Evolutionary conservation across 2,113 vertebrate genomes (phyloP), one percentile per base, ranked within the genome.

Genomic region (Periophthalmus modestus): DNA sequence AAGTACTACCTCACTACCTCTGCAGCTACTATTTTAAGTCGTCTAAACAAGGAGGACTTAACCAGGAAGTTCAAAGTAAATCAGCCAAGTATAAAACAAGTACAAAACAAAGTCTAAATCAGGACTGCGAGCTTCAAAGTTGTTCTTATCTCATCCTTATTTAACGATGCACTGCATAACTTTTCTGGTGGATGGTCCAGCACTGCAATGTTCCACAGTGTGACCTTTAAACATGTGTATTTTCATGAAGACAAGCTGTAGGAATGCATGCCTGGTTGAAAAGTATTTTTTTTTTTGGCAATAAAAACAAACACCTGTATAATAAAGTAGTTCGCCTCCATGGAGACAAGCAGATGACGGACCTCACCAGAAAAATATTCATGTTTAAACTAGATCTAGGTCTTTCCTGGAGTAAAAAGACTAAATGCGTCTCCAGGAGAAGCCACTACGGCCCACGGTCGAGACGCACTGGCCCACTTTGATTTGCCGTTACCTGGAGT

Each of bases 301-400:
- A 43, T 9, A 43, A 43, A 43, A 43, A 39, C n/a, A 10, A 7
- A 43, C 7, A 28, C 28, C 28, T 28, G 28, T 28, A 28, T 43
- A 10, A 43, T 9, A 43, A 6, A 43, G 39, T 43, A 43, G 39
- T 43, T 11, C 1, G 5, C 14, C 13, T 13, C 11, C 12, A 47
- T 47, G 46, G 46, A 47, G 46, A 47, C 12, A 15, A 47, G 12
- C 46, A 47, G 12, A 47, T 47, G 15, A 2, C 12, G 14, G 14
- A 47, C 4, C 16, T 18, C 16, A 52, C 4, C 48, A 69, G 54
- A 68, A 78, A 68, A 52, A 52, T 52, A 19, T 52, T 52, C 48
- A 52, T 6, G 48, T 1, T 52, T 6, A 18, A 19, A 52, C 16
- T 18, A 52, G 16, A 7, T 3, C 54, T 12, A 57, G 52, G 19